Evolutionary conservation across 2,113 vertebrate species (phyloP), one percentile per base, ranked within the genome.

Genomic region (Pongo pygmaeus): DNA sequence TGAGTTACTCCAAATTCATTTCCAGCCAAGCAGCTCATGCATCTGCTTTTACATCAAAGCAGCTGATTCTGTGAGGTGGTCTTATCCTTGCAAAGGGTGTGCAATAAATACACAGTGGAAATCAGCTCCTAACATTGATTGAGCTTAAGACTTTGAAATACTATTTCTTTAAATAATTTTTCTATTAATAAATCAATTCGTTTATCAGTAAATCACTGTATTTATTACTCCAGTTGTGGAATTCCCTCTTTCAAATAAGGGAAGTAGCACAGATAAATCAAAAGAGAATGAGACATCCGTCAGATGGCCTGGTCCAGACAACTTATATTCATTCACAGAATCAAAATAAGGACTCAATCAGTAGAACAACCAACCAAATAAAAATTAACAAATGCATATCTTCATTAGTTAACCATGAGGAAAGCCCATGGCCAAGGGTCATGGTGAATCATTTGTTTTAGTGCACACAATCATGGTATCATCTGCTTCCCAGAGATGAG

Each of bases 1-100:
- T 43, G 40, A 55, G 17, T 20, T 77, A 48, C 27, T 91, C 35
- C 4, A 89, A 91, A 52, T 64, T 84, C 50, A 32, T 94, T 96
- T 83, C 70, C 25, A 32, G 18, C 1, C 6, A 43, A 83, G 27
- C 4, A 70, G 7, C 27, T 81, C 25, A 27, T 35, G 6, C 27
- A 8, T 89, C 74, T 23, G 20, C 6, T 91, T 61, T 88, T 70
- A 27, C 0, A 43, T 10, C 46, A 79, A 69, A 91, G 27, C 3
- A 35, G 25, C 61, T 57, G 5, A 84, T 17, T 64, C 1, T 1
- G 5, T 46, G 46, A 32, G 32, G 20, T 52, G 8, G 9, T 5
- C 17, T 20, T 9, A 13, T 5, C 1, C 57, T 55, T 83, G 11
- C 64, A 43, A 23, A 50, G 10, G 8, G 0, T 25, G 9, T 38